Base-by-base conservation (phyloP, 2,888 invertebrate species). In the Tipula unca region DNA sequence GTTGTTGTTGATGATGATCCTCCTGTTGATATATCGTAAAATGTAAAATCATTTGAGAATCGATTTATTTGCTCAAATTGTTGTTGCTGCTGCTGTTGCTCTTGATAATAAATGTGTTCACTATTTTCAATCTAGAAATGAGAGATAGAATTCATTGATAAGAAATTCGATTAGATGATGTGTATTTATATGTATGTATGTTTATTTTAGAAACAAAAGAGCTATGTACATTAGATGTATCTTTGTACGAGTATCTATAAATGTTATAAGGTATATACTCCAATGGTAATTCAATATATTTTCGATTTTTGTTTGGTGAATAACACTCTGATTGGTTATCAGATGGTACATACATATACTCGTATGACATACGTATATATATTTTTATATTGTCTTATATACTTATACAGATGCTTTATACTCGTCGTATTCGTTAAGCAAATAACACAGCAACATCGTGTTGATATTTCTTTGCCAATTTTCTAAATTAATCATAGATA, bases 31-130 rank as follows among this genome's bases (percentile, higher is more conserved):
- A 32, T 32, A 83, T 83, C 83, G 83, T 32, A 83, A 83, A n/a
- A 32, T 83, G 83, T 83, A 35, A 83, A 83, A 83, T 83, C 83
- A 32, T 83, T 83, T 32, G 83, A 83, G 32, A 83, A 83, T 32
- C 83, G 83, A 83, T 83, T 83, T 32, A 35, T 83, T 83, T 83
- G 69, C 8, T 69, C 69, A 69, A 69, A 69, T 69, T 69, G 69
- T 10, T 69, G 69, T 69, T 48, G 48, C 17, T 54, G 17, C 48
- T 54, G 69, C 69, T 69, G 69, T 69, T 69, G 69, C 69, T 25
- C 69, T 69, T 69, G 69, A 10, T 69, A 69, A 69, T 69, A 69
- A 69, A 69, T 69, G 69, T 69, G 69, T 69, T 69, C 69, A 69
- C 69, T 69, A 69, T 69, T 69, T 69, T 69, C 69, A 69, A 69